These are phyloP conservation scores for Drosophila repleta DNA, from an alignment of 1,140 invertebrate species.

Conservation along the genomic window DNA sequence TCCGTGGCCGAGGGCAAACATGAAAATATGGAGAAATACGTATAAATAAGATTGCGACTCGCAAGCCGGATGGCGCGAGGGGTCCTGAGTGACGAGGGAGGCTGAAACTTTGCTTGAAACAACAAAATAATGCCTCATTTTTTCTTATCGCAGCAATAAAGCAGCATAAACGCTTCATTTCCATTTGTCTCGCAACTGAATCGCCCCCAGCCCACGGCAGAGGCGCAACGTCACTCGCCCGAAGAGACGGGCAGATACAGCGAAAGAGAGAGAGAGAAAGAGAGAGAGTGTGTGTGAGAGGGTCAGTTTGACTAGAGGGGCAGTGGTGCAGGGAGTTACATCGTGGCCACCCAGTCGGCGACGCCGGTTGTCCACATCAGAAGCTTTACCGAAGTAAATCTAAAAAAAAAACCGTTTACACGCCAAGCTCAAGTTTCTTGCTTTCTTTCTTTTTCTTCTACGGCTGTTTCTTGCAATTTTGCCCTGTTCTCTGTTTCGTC, in stretches of 20 bases:
- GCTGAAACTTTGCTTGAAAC: slow-evolving; percentile 63
- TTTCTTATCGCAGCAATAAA: slow-evolving; percentile 83
- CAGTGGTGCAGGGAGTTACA: slow-evolving; percentile 3
- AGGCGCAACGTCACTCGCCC: slow-evolving; percentile 67
- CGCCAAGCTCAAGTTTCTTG: slow-evolving; percentile 64
- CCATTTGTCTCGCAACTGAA: slow-evolving; percentile 77
- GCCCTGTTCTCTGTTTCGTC: slow-evolving; percentile 57
- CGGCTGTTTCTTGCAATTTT: slow-evolving; percentile 37
- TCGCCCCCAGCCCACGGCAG: slow-evolving; percentile 64
- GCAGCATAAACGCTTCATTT: slow-evolving; percentile 83
- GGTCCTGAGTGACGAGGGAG: not conserved
- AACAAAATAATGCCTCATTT: slow-evolving; percentile 83
- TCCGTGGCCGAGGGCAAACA: slow-evolving; percentile 51
- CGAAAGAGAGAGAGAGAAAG: slow-evolving; percentile 24
- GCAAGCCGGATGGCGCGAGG: slow-evolving; percentile 4
- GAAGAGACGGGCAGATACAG: not conserved
- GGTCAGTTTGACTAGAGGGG: too few relatives aligned
- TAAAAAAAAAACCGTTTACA: slow-evolving; percentile 73
- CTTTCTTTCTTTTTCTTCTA: slow-evolving; percentile 31
- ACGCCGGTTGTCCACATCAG: slow-evolving; percentile 60
- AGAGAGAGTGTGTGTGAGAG: not conserved
- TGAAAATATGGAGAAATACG: slow-evolving; percentile 57
- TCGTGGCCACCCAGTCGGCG: slow-evolving; percentile 62
- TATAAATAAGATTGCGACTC: slow-evolving; percentile 57
- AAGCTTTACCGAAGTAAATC: slow-evolving; percentile 41